Conservation (phyloP, 2,888 invertebrate genomes). For the Nymphalis c-album region DNA sequence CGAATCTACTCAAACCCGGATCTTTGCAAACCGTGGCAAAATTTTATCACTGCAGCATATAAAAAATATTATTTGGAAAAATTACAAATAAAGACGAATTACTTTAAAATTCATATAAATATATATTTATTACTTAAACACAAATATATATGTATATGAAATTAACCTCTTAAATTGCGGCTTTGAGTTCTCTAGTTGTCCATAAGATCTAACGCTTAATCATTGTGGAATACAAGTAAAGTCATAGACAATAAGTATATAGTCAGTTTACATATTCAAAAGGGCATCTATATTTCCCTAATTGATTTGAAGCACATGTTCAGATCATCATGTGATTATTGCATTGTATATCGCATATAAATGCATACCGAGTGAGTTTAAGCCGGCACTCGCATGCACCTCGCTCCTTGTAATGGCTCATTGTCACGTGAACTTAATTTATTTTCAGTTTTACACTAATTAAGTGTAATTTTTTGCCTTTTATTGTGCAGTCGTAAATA, state of each 20-base stretch:
- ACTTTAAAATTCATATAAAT: too few relatives aligned
- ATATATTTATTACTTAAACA: too few relatives aligned
- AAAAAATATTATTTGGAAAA: too few relatives aligned
- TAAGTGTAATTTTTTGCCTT: slow-evolving; percentile 39
- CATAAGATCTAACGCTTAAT: too few relatives aligned
- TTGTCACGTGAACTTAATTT: slow-evolving; percentile 48
- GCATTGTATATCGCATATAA: slow-evolving; percentile 28
- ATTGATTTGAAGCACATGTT: slow-evolving; percentile 15
- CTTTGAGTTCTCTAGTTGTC: too few relatives aligned
- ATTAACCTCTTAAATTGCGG: too few relatives aligned
- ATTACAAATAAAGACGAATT: too few relatives aligned
- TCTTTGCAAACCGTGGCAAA: too few relatives aligned
- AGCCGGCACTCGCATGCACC: slow-evolving; percentile 55
- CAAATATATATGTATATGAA: too few relatives aligned
- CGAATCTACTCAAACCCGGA: too few relatives aligned
- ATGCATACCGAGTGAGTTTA: slow-evolving; percentile 33
- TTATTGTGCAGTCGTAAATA: slow-evolving; percentile 34
- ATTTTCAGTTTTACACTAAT: slow-evolving; percentile 43
- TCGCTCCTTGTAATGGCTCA: slow-evolving; percentile 47
- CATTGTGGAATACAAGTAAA: too few relatives aligned
- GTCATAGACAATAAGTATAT: not conserved
- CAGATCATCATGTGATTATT: slow-evolving; percentile 18
- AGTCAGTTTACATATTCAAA: slow-evolving; percentile 1
- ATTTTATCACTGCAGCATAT: too few relatives aligned
- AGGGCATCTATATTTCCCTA: slow-evolving; percentile 8